phyloP scores from a whole-genome alignment of 2,888 invertebrate species.

The Volucella bombylans region DNA sequence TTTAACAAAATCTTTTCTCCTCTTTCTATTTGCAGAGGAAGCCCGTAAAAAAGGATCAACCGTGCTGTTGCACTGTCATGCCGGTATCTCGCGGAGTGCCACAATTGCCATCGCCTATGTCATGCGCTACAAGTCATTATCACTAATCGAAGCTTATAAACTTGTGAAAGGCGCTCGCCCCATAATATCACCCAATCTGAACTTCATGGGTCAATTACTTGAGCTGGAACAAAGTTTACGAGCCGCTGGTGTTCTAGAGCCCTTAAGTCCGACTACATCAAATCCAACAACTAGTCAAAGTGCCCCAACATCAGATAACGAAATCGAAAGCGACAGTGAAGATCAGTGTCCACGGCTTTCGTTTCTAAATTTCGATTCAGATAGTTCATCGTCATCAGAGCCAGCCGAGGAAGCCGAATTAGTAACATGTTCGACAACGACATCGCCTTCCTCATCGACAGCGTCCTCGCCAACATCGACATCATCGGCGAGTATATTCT shows the following conservation, averaged over 20 bases:
- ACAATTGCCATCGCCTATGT: constrained; percentile 97
- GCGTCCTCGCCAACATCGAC: constrained; percentile 66
- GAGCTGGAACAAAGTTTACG: constrained; percentile 90
- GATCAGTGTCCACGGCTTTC: constrained; percentile 57
- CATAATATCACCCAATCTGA: constrained; percentile 97
- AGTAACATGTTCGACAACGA: constrained; percentile 51
- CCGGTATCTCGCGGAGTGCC: constrained; percentile 96
- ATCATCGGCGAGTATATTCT: constrained; percentile 63
- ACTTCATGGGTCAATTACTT: constrained; percentile 95
- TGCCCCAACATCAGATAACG: constrained; percentile 67
- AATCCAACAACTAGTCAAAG: constrained; percentile 72
- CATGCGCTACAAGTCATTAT: constrained; percentile 92
- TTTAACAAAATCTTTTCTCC: constrained; percentile 30
- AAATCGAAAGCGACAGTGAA: constrained; percentile 76
- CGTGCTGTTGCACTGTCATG: constrained; percentile 96
- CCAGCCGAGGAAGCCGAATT: constrained; percentile 53
- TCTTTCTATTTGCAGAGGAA: constrained; percentile 80
- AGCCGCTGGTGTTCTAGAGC: constrained; percentile 80
- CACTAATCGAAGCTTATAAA: constrained; percentile 93
- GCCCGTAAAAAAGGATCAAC: constrained; percentile 82
- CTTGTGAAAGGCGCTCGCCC: constrained; percentile 92
- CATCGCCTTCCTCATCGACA: constrained; percentile 57
- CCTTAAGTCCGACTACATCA: constrained; percentile 76
- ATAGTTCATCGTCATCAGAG: constrained; percentile 58
- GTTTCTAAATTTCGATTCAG: constrained; percentile 58